Conservation (phyloP, 2,113 vertebrate species). For the Xerus inauris region DNA sequence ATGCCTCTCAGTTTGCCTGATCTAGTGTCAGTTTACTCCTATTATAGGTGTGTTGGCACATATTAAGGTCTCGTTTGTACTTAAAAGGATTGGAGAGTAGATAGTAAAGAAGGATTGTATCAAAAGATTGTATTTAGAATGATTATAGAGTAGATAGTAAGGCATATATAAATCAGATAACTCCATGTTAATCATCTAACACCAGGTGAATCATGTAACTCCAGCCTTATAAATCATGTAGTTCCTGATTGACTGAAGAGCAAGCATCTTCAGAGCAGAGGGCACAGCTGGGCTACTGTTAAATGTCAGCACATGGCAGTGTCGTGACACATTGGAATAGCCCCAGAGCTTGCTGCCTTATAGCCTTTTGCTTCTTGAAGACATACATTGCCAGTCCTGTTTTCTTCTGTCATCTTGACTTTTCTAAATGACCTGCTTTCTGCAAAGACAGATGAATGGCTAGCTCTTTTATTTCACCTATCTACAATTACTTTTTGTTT, state of each 20-base stretch:
- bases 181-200: no score
- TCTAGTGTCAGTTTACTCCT: background rate
- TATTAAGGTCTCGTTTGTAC: background rate
- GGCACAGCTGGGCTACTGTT: background rate
- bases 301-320: background rate
- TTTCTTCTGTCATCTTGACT: background rate
- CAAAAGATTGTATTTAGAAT: background rate
- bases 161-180: background rate
- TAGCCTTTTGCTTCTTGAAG: background rate
- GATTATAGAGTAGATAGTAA: background rate
- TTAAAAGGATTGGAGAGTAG: background rate
- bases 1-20: background rate
- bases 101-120: background rate
- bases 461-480: background rate
- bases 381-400: background rate
- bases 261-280: background rate
- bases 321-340: background rate
- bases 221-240: background rate
- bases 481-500: background rate
- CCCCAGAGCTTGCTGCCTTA: background rate
- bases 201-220: no score
- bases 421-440: background rate
- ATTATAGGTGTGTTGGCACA: background rate
- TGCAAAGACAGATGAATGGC: background rate
- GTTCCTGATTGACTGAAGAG: background rate